Evolutionary conservation across 2,797 vertebrate species (phyloP), one percentile per base, ranked within the genome.

Genomic region (Enoplosus armatus): DNA sequence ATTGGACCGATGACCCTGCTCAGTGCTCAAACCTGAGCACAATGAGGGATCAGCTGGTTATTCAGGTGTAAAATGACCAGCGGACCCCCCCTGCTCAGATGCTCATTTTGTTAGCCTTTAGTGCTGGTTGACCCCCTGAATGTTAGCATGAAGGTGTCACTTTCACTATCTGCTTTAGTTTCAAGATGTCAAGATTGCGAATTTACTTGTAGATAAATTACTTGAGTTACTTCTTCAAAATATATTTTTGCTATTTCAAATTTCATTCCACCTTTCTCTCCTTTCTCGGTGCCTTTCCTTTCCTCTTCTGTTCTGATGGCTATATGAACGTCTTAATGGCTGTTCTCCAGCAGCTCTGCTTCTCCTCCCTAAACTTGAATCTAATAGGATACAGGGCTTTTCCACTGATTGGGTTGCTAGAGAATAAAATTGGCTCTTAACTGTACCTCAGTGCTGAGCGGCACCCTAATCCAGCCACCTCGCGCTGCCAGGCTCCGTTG

Each of bases 361-460:
- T 90, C 89, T 91, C 90, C 85, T 87, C 90, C 85, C 77, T 80
- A 92, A 94, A 95, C 92, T 93, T 88, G 78, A 88, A 85, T 94
- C 90, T 95, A 95, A 96, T 95, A 93, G 90, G 91, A 95, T 94
- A 93, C 92, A 91, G 93, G 93, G 94, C 89, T 94, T 94, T 95
- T 94, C 93, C 90, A 95, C 95, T 96, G 96, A 96, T 96, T 95
- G 94, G 94, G 94, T 97, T 96, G 95, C 95, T 93, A 95, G 94
- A 95, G 95, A 96, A 95, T 96, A 95, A 96, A 97, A 97, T 96
- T 95, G 93, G 91, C 94, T 96, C 86, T 76, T 94, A 93, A 95
- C 94, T 94, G 91, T 94, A 94, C 95, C 94, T 95, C 83, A 64
- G 89, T 89, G 93, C 68, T 89, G 87, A 93, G 93, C 84, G 65